Conservation (phyloP, 2,797 vertebrate species). For the Syndactyla subalaris region DNA sequence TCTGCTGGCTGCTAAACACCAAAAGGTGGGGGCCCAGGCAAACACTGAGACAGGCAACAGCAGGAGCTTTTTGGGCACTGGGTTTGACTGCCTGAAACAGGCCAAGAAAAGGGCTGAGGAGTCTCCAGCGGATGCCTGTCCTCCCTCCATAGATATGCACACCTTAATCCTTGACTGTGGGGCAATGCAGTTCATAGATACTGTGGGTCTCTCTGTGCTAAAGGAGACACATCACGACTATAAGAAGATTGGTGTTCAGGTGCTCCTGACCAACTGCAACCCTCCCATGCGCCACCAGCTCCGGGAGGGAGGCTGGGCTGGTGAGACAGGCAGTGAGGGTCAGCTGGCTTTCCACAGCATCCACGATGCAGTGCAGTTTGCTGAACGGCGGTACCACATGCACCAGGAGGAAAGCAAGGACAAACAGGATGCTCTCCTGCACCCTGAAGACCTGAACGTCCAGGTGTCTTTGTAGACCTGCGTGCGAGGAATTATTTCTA, state of each 20-base stretch:
- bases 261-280: constrained; percentile 73
- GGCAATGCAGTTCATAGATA: constrained; percentile 74
- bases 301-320: constrained; percentile 57
- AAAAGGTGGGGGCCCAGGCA: not conserved
- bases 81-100: constrained; percentile 9
- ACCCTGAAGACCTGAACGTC: not conserved
- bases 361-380: constrained; percentile 64
- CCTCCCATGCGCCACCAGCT: constrained; percentile 58
- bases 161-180: constrained; percentile 72
- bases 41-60: not conserved
- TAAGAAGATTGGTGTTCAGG: constrained; percentile 11
- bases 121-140: not conserved
- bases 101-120: not conserved
- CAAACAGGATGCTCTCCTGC: not conserved
- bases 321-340: not conserved
- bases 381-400: not conserved
- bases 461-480: not conserved
- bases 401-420: not conserved
- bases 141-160: constrained; percentile 25
- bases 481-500: not conserved
- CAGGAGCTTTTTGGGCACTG: not conserved
- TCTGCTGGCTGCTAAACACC: constrained; percentile 5
- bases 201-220: constrained; percentile 46
- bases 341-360: constrained; percentile 64
- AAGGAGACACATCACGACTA: constrained; percentile 52